Percentiles rank a stretch among this genome's conserved stretches.
These are phyloP conservation scores for Scaptodrosophila latifasciaeformis DNA, from an alignment of 2,888 invertebrate genomes.

Conservation along the genomic window DNA sequence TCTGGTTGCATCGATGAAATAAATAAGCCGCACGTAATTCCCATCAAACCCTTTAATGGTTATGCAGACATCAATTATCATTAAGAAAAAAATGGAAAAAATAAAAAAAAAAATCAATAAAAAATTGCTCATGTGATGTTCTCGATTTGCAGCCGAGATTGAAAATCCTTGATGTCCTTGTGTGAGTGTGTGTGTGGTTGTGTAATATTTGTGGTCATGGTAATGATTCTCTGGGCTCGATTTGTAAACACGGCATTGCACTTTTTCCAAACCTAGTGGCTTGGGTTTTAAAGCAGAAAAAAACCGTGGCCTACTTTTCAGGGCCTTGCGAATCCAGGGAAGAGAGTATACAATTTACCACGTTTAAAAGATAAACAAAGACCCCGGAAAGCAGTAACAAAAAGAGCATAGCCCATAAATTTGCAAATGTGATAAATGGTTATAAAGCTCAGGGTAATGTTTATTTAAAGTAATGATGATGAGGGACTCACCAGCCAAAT, in stretches of 20 bases:
- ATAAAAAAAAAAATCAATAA: constrained; percentile 32
- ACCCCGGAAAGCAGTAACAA: background rate
- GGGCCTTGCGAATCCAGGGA: too few relatives aligned
- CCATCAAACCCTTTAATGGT: constrained; percentile 45
- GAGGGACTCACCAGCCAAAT: too few relatives aligned
- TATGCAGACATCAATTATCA: constrained; percentile 37
- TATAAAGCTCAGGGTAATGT: constrained; percentile 57
- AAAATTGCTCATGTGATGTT: constrained; percentile 1
- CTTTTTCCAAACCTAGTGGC: too few relatives aligned
- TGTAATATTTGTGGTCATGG: too few relatives aligned
- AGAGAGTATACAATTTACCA: too few relatives aligned
- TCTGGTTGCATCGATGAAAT: background rate
- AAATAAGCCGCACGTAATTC: constrained; percentile 33
- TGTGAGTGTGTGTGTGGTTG: too few relatives aligned
- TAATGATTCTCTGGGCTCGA: too few relatives aligned
- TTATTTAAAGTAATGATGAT: constrained; percentile 69
- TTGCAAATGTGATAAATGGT: constrained; percentile 65
- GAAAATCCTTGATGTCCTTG: constrained; percentile 19
- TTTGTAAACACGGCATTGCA: too few relatives aligned
- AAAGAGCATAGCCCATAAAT: constrained; percentile 51
- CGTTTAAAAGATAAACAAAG: too few relatives aligned
- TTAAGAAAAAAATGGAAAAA: constrained; percentile 23
- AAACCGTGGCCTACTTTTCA: too few relatives aligned
- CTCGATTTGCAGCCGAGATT: constrained; percentile 36
- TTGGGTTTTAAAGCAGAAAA: too few relatives aligned